Percentiles rank a stretch among this genome's conserved stretches.
These are phyloP conservation scores for Caradrina kadenii DNA, from an alignment of 2,888 invertebrate genomes.

Conservation along the genomic window DNA sequence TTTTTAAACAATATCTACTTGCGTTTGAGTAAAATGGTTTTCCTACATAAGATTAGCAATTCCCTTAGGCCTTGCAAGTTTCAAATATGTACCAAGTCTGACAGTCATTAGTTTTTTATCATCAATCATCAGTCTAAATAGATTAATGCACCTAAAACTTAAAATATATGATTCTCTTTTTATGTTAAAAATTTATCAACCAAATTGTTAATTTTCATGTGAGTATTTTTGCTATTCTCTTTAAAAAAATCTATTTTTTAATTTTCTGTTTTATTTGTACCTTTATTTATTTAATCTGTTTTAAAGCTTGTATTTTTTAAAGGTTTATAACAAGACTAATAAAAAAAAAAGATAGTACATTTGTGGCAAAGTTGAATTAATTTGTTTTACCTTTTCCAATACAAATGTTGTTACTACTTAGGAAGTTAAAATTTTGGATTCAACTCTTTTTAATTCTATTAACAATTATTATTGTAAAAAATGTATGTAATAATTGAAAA, in stretches of 20 bases:
- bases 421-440: too few species aligned
- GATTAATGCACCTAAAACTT: conserved; percentile 28
- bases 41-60: not conserved
- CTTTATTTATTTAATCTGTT: not conserved
- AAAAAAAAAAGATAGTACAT: not conserved
- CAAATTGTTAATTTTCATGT: conserved; percentile 1
- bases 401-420: not conserved
- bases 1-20: not conserved
- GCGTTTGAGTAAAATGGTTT: not conserved
- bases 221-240: not conserved
- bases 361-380: not conserved
- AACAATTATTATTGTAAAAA: not conserved
- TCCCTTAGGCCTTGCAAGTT: not conserved
- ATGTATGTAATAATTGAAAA: not conserved
- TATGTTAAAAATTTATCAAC: not conserved
- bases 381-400: not conserved
- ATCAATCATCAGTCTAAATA: conserved; percentile 34
- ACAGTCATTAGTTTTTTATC: conserved; percentile 5
- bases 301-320: not conserved
- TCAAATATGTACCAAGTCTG: conserved; percentile 15
- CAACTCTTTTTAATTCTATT: too few species aligned
- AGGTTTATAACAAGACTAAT: conserved; percentile 1
- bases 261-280: not conserved
- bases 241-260: not conserved
- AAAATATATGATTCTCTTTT: not conserved